Percentiles rank a stretch among this genome's conserved stretches.
Evolutionary conservation across 2,113 vertebrate species (phyloP).

Genomic region (Zosterops pallidus): DNA sequence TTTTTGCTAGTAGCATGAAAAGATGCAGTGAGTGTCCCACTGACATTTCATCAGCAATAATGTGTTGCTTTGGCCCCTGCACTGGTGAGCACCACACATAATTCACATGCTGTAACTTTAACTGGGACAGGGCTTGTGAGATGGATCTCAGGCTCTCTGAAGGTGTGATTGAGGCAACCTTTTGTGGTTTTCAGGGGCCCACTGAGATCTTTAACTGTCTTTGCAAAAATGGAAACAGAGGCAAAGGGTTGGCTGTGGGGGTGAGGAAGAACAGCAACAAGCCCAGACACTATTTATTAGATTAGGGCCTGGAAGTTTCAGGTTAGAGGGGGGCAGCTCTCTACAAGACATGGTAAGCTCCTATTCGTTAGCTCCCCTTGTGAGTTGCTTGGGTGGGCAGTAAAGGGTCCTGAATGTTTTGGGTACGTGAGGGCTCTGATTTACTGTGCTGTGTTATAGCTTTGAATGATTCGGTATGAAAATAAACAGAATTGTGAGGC

Average conservation of each 20-base stretch:
- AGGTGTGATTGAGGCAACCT: not conserved
- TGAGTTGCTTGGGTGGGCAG: not conserved
- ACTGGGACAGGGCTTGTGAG: not conserved
- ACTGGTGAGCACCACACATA: not conserved
- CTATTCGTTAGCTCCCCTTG: fast-evolving
- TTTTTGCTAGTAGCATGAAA: not conserved
- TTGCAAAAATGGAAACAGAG: not conserved
- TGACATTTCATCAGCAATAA: not conserved
- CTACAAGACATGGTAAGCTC: fast-evolving
- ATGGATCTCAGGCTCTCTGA: not conserved
- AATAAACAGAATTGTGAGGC: not conserved
- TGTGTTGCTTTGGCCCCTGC: not conserved
- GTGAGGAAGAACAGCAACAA: not conserved
- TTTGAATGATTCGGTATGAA: not conserved
- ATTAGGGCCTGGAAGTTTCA: too few relatives aligned
- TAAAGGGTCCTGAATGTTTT: not conserved
- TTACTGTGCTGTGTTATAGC: not conserved
- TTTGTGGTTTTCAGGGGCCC: fast-evolving
- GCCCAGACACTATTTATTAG: not conserved
- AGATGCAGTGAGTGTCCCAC: not conserved
- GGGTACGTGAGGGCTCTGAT: not conserved
- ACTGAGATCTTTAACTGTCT: not conserved
- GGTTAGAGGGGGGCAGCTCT: not conserved
- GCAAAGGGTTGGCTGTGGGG: not conserved
- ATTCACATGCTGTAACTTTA: not conserved